Conservation (phyloP, 2,113 vertebrate species). For the Holacanthus passer region DNA sequence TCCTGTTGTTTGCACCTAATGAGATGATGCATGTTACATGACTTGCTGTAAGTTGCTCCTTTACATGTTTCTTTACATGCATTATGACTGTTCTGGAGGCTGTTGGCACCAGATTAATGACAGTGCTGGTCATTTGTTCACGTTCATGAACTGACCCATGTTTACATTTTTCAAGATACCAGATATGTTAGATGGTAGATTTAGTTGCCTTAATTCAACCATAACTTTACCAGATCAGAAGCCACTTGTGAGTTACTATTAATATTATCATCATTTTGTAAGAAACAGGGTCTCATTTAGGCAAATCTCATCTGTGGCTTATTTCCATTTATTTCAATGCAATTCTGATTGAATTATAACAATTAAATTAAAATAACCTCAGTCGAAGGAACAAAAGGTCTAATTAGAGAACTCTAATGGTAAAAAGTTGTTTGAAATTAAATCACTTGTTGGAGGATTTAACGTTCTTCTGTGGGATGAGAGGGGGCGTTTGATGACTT, state of each 20-base stretch:
- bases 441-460: neutral
- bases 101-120: neutral
- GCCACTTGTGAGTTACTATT: neutral
- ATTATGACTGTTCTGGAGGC: neutral
- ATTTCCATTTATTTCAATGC: neutral
- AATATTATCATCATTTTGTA: neutral
- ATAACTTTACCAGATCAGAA: neutral
- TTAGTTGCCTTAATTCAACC: neutral
- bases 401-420: too few species aligned
- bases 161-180: neutral
- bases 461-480: neutral
- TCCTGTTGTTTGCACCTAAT: neutral
- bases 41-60: too few species aligned
- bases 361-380: too few species aligned
- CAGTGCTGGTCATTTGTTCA: neutral
- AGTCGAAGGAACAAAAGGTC: too few species aligned
- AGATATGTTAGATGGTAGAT: too few species aligned
- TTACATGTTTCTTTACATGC: neutral
- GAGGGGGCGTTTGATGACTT: neutral
- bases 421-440: neutral
- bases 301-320: neutral
- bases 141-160: neutral
- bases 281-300: neutral
- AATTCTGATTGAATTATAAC: neutral
- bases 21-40: neutral